Evolutionary conservation across 1,140 invertebrate genomes (phyloP).

Genomic region (Cydia fagiglandana): DNA sequence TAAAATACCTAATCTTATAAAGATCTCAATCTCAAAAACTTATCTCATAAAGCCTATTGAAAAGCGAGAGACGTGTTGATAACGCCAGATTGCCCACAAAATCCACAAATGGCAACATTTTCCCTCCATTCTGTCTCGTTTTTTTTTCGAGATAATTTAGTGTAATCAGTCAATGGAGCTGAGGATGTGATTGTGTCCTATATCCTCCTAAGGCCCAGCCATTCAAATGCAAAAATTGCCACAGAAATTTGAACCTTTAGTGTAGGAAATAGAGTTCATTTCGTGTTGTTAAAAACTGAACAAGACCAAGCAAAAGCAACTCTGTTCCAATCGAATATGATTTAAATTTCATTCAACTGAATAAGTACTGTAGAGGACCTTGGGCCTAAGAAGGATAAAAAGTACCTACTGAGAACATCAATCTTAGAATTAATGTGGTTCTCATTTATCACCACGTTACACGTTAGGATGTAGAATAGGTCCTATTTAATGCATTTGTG

Average conservation of each 20-base stretch:
- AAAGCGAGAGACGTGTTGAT: neutral
- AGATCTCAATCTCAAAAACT: slow-evolving; percentile 12
- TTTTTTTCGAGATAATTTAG: slow-evolving; percentile 21
- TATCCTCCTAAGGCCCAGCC: too few species aligned
- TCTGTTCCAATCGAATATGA: too few species aligned
- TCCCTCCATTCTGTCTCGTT: neutral
- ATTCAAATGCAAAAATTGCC: too few species aligned
- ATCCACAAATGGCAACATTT: slow-evolving; percentile 21
- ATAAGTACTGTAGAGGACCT: too few species aligned
- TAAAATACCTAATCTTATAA: slow-evolving; percentile 1
- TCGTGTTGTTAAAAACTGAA: too few species aligned
- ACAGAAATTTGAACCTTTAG: too few species aligned
- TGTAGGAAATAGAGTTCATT: too few species aligned
- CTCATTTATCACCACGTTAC: slow-evolving; percentile 10
- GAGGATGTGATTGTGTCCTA: slow-evolving; percentile 13
- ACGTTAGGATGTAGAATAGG: neutral
- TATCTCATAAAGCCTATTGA: slow-evolving; percentile 22
- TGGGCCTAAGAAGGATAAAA: too few species aligned
- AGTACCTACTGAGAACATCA: slow-evolving; percentile 6
- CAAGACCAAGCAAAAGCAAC: too few species aligned
- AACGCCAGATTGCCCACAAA: slow-evolving; percentile 1
- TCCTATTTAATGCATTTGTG: neutral
- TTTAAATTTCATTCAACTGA: too few species aligned
- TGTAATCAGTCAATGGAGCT: slow-evolving; percentile 27
- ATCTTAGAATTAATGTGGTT: slow-evolving; percentile 4